Evolutionary conservation across 2,888 invertebrate genomes (phyloP), one percentile per base, ranked within the genome.

Genomic region (Meliscaeva auricollis): DNA sequence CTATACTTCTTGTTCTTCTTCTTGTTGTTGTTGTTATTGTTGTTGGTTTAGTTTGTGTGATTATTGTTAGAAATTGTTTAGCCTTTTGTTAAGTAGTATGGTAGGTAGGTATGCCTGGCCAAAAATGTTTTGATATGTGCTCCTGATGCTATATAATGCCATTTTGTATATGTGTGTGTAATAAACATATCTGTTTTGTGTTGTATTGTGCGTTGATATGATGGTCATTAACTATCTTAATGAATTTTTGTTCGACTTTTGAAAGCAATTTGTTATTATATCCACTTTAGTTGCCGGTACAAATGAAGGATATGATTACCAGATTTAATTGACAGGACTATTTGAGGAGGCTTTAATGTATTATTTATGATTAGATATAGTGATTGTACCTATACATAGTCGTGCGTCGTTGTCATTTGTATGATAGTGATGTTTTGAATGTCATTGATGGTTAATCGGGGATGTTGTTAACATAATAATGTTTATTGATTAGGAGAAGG

Each of bases 161-260:
- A 38, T 38, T 38, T 38, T n/a, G n/a, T n/a, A n/a, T n/a, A 9
- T 38, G 38, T 38, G 3, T 9, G 38, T 38, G 9, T 38, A 38
- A 38, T 38, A 9, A 38, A 38, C 62, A 74, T 64, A 54, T 15
- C 20, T 56, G 6, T 74, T 1, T 54, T 75, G 38, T 75, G 56
- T 30, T 60, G 26, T 38, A 17, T 58, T 38, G n/a, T 41, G 60
- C 17, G 20, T n/a, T 2, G 15, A n/a, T 41, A 26, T 15, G 64
- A 56, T 48, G 66, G 76, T 70, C 69, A 77, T 77, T 56, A 62
- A 70, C 60, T n/a, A 60, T 54, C 62, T 62, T 62, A 44, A 22
- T 20, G 50, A 60, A 75, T 64, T 70, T 69, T 30, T 50, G 50
- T 48, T 58, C 35, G 52, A 66, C 48, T 68, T 68, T 74, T 46